phyloP scores from a whole-genome alignment of 23 tunicate genomes.

The Oikopleura dioica region DNA sequence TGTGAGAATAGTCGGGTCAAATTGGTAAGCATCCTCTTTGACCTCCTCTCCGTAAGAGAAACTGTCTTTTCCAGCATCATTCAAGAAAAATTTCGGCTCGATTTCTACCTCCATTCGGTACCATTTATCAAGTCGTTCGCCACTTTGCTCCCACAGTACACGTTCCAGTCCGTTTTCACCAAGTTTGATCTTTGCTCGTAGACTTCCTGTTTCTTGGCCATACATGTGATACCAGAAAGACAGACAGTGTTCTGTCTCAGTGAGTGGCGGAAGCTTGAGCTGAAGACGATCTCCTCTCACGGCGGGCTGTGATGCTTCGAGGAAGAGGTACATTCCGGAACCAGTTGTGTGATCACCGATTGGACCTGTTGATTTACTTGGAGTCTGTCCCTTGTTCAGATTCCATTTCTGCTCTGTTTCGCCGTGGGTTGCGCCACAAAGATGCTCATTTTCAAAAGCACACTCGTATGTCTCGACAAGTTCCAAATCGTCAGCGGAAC shows the following conservation, averaged over 20 bases:
- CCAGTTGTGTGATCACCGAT: constrained; percentile 49
- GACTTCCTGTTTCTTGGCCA: constrained; percentile 48
- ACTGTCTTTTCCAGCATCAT: neutral
- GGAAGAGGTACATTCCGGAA: constrained; percentile 36
- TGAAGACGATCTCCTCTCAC: constrained; percentile 33
- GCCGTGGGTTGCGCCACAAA: neutral
- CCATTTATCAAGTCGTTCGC: constrained; percentile 9
- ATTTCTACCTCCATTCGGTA: neutral
- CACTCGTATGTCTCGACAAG: neutral
- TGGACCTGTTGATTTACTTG: constrained; percentile 85
- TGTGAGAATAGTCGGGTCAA: too few relatives aligned
- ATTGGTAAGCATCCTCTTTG: neutral
- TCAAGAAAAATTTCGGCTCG: neutral
- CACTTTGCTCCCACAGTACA: neutral
- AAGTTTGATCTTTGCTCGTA: constrained; percentile 22
- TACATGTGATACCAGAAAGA: constrained; percentile 81
- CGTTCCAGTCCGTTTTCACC: constrained; percentile 10
- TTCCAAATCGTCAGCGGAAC: neutral
- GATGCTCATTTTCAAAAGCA: neutral
- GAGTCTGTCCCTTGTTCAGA: constrained; percentile 17
- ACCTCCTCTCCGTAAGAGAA: neutral
- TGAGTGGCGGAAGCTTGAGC: constrained; percentile 35
- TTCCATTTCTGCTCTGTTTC: neutral
- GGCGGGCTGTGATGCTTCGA: constrained; percentile 86
- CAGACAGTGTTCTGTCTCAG: constrained; percentile 40